These are phyloP conservation scores for Scolopax mira DNA, from an alignment of 2,113 vertebrate genomes.

Conservation along the genomic window DNA sequence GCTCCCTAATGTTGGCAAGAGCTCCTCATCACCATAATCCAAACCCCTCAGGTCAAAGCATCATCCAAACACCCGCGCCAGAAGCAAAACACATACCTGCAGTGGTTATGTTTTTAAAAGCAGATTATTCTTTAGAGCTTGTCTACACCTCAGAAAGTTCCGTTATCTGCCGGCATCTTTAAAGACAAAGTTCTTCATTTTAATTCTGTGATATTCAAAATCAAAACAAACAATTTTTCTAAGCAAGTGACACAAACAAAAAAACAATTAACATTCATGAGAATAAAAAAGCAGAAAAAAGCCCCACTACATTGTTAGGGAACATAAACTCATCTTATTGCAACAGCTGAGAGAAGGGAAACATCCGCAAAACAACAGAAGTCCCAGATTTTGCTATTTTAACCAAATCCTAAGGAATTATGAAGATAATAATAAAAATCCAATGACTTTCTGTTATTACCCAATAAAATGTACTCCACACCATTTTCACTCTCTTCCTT, in stretches of 20 bases:
- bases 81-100: background rate
- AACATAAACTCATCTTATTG: background rate
- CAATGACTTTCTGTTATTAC: background rate
- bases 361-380: background rate
- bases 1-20: background rate
- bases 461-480: background rate
- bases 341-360: background rate
- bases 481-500: background rate
- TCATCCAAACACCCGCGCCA: background rate
- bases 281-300: background rate
- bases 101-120: background rate
- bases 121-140: background rate
- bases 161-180: background rate
- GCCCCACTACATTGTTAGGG: fast-evolving
- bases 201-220: background rate
- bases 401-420: background rate
- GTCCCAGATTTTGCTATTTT: background rate
- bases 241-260: background rate
- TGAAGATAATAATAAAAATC: background rate
- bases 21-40: background rate
- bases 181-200: background rate
- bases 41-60: background rate
- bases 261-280: background rate
- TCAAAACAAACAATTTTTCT: background rate
- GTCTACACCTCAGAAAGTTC: background rate